These are phyloP conservation scores for Radopholus similis DNA, from an alignment of 1,140 invertebrate species.

Conservation along the genomic window DNA sequence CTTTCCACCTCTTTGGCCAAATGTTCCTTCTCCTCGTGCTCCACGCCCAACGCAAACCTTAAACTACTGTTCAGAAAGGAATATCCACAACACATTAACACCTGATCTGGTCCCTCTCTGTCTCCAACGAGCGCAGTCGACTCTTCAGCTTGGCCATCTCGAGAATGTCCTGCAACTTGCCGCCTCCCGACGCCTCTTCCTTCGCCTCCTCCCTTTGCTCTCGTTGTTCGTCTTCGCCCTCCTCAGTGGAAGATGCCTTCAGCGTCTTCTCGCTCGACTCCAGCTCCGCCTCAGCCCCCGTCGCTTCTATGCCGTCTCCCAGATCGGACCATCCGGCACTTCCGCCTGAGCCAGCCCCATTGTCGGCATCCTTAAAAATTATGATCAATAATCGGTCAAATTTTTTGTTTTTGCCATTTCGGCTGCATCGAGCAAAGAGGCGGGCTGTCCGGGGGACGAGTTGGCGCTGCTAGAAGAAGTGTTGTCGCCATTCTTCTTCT, in stretches of 20 bases:
- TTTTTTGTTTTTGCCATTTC: conserved; percentile 3
- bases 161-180: conserved; percentile 16
- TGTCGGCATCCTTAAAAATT: conserved; percentile 23
- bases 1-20: conserved; percentile 20
- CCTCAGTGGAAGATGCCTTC: background rate
- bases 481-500: background rate
- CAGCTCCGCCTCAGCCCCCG: background rate
- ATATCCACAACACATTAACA: background rate
- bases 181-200: background rate
- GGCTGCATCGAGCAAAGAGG: background rate
- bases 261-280: background rate
- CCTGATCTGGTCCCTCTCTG: conserved; percentile 26
- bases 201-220: background rate
- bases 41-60: conserved; percentile 15
- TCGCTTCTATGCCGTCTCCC: conserved; percentile 16
- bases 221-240: background rate
- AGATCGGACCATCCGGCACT: conserved; percentile 33
- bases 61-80: conserved; percentile 20
- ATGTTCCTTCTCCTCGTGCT: conserved; percentile 29
- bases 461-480: background rate
- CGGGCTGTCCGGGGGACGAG: background rate
- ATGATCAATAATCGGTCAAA: background rate
- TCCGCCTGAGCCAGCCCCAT: conserved; percentile 26
- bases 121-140: conserved; percentile 18
- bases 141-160: conserved; percentile 33